Evolutionary conservation across 2,888 invertebrate genomes (phyloP), one percentile per base, ranked within the genome.

Genomic region (Tetheella fluctuosa): DNA sequence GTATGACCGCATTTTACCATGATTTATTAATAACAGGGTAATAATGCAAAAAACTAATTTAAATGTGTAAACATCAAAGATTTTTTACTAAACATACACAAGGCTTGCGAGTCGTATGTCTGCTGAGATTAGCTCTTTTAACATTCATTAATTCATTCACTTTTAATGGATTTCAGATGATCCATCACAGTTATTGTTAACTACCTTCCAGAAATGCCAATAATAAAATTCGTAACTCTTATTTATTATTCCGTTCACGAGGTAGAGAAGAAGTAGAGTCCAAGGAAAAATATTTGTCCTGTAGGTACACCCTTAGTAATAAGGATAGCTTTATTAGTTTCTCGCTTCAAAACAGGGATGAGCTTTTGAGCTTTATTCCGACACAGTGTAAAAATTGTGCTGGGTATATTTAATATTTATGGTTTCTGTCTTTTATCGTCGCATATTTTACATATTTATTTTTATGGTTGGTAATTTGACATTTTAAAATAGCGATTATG

Each of bases 361-460:
- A 48, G 48, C 48, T n/a, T 42, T 17, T 42, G 6, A n/a, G n/a
- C 42, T 48, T 48, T 48, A 48, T 20, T 48, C 48, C 48, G 48
- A n/a, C n/a, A 17, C 42, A 42, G 42, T 20, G 48, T 48, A 48
- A 48, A 48, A 10, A 48, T 48, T 48, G 48, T 48, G 10, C 20
- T n/a, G 17, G 20, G 20, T 48, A 48, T 48, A 20, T n/a, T 48
- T 20, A 48, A 48, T 48, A 48, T 48, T 48, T 48, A 48, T 20
- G 48, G 48, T 48, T 48, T 48, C 20, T 1, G 10, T 48, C 20
- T 48, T 48, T 48, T 48, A 48, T 17, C 48, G 15, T 17, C 48
- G 48, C 48, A 10, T 42, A n/a, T 48, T 48, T 48, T 48, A 20
- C 48, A 20, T 20, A 48, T 48, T 48, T 48, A 48, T 48, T 20